Evolutionary conservation across 2,113 vertebrate species (phyloP), one percentile per base, ranked within the genome.

Genomic region (Eurystomus gularis): DNA sequence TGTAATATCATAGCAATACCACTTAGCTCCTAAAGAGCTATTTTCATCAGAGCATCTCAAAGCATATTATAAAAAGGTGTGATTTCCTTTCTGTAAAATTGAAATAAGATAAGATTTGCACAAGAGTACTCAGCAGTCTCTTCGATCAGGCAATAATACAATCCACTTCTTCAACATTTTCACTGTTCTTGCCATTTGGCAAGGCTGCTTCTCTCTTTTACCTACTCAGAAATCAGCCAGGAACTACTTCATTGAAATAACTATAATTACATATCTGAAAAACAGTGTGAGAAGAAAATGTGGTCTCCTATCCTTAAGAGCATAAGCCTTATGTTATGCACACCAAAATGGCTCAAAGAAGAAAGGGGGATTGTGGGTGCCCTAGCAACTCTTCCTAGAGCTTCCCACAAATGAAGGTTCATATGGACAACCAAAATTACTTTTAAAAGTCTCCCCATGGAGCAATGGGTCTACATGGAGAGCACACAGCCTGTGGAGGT

Each of bases 1-100:
- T 91, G 61, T 93, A 82, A 71, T 71, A 89, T 46, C 90, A 65
- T 18, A 82, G 65, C 70, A 90, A 64, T 90, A n/a, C 31, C 61
- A 64, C 82, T 93, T 79, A 76, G 51, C 65, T 94, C 33, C 84
- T 68, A 26, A 33, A 90, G 87, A 91, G 81, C 25, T 82, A 65
- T 86, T 90, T 86, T 66, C 90, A 76, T 82, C 39, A 90, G 61
- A 75, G 78, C 6, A 1, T 55, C 87, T 87, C 78, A 60, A 57
- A 68, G 52, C 24, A 48, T 44, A 28, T 51, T 82, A 48, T 54
- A 39, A 82, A 75, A 81, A 90, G 15, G 14, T 87, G 61, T 68
- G 78, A 87, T 89, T 68, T 48, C 31, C 51, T 66, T 91, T 75
- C 73, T 90, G 61, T 46, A 85, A 85, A 82, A 75, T 1, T 79